Evolutionary conservation across 2,888 invertebrate genomes (phyloP).

Genomic region (Flexamia atlantica): DNA sequence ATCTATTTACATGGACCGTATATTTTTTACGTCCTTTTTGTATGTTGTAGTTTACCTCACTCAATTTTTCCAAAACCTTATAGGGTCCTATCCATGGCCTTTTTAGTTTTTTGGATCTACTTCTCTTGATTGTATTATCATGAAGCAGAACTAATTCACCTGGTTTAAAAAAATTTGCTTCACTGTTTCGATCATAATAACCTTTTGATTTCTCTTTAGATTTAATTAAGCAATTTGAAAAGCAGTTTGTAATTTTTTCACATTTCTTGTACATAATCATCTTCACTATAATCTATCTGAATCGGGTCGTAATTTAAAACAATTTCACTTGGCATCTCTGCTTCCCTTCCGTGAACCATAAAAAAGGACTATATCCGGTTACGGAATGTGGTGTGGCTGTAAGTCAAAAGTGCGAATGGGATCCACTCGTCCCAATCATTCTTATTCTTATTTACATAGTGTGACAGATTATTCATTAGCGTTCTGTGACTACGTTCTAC

Average conservation of each 20-base stretch:
- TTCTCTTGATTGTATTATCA: slow-evolving; percentile 41
- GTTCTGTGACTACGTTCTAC: slow-evolving; percentile 12
- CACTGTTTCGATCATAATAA: slow-evolving; percentile 11
- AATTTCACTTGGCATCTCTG: slow-evolving; percentile 15
- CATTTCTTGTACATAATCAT: slow-evolving; percentile 32
- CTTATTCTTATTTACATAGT: slow-evolving; percentile 1
- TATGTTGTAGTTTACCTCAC: slow-evolving; percentile 19
- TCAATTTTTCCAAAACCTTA: background rate
- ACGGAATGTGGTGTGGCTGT: slow-evolving; percentile 62
- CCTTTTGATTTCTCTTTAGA: slow-evolving; percentile 15
- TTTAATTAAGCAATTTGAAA: slow-evolving; percentile 13
- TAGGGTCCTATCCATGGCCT: slow-evolving; percentile 50
- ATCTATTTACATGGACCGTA: slow-evolving; percentile 13
- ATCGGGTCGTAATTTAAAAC: background rate
- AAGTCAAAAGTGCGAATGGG: slow-evolving; percentile 70
- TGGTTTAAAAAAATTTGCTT: background rate
- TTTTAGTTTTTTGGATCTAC: slow-evolving; percentile 38
- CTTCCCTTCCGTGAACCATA: background rate
- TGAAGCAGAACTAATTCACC: slow-evolving; percentile 26
- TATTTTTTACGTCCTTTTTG: background rate
- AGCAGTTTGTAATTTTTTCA: background rate
- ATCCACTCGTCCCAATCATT: slow-evolving; percentile 64
- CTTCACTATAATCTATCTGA: background rate
- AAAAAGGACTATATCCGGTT: background rate
- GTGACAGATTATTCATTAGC: background rate